Conservation (phyloP, 2,113 vertebrate species). For the Pyxicephalus adspersus region DNA sequence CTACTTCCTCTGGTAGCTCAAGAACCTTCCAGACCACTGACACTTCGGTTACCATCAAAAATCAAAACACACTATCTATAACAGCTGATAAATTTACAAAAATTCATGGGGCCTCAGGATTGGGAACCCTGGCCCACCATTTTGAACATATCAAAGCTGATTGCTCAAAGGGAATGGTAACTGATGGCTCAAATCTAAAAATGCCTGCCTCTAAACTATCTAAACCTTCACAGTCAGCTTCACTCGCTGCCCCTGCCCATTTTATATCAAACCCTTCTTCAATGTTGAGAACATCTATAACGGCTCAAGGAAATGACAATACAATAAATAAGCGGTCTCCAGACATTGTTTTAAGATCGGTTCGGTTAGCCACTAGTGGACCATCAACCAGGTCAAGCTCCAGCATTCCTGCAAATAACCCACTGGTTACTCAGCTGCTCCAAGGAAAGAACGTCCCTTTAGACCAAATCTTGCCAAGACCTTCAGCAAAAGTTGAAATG, state of each 20-base stretch:
- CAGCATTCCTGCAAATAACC: constrained; percentile 92
- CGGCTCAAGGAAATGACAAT: background rate
- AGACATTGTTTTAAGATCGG: constrained; percentile 64
- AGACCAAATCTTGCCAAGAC: constrained; percentile 90
- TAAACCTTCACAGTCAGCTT: background rate
- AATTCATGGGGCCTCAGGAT: constrained; percentile 27
- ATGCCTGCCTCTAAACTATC: constrained; percentile 33
- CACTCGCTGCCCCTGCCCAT: constrained; percentile 26
- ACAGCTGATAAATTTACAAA: background rate
- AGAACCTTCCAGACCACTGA: background rate
- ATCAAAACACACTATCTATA: background rate
- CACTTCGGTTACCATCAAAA: background rate
- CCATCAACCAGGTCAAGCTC: constrained; percentile 70
- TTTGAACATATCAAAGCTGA: background rate
- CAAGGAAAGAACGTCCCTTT: constrained; percentile 91
- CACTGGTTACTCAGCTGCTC: constrained; percentile 90
- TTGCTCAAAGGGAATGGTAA: constrained; percentile 46
- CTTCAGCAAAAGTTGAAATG: constrained; percentile 78
- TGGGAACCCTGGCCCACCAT: background rate
- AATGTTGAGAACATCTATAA: constrained; percentile 1
- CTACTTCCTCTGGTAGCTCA: constrained; percentile 43
- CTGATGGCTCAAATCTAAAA: constrained; percentile 30
- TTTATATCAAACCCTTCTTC: background rate
- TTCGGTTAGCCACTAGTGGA: constrained; percentile 58
- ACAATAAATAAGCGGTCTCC: background rate